Conservation (phyloP, 2,113 vertebrate genomes). For the Paramisgurnus dabryanus region DNA sequence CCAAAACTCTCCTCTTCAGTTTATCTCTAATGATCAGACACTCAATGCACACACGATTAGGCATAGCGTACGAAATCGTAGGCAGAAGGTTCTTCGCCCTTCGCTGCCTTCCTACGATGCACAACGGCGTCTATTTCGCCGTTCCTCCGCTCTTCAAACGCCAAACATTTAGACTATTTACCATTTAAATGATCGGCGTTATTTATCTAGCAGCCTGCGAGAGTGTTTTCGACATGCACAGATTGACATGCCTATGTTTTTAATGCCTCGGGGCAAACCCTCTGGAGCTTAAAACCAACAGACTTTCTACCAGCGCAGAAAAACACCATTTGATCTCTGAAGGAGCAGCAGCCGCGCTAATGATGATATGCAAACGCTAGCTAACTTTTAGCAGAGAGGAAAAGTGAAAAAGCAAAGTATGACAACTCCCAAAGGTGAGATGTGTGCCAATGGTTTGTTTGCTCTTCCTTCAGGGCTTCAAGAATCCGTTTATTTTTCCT, state of each 20-base stretch:
- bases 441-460: constrained; percentile 57
- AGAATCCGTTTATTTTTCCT: constrained; percentile 55
- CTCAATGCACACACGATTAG: constrained; percentile 32
- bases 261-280: constrained; percentile 57
- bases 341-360: constrained; percentile 56
- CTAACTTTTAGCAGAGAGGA: constrained; percentile 48
- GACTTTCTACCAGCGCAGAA: constrained; percentile 57
- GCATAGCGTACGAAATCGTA: constrained; percentile 29
- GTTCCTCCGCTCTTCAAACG: constrained; percentile 56
- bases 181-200: constrained; percentile 56
- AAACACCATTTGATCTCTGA: constrained; percentile 59
- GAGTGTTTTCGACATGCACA: constrained; percentile 56
- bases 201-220: constrained; percentile 49
- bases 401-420: constrained; percentile 39
- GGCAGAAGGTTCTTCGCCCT: constrained; percentile 29
- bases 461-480: constrained; percentile 55
- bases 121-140: constrained; percentile 29
- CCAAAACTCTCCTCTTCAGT: constrained; percentile 24
- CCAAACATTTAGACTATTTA: constrained; percentile 61
- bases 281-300: constrained; percentile 57
- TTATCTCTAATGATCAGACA: constrained; percentile 25
- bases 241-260: constrained; percentile 57
- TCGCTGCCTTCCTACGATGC: constrained; percentile 35
- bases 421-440: constrained; percentile 60
- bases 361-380: constrained; percentile 51